Evolutionary conservation across 2,113 vertebrate genomes (phyloP).

Genomic region (Tyto alba): DNA sequence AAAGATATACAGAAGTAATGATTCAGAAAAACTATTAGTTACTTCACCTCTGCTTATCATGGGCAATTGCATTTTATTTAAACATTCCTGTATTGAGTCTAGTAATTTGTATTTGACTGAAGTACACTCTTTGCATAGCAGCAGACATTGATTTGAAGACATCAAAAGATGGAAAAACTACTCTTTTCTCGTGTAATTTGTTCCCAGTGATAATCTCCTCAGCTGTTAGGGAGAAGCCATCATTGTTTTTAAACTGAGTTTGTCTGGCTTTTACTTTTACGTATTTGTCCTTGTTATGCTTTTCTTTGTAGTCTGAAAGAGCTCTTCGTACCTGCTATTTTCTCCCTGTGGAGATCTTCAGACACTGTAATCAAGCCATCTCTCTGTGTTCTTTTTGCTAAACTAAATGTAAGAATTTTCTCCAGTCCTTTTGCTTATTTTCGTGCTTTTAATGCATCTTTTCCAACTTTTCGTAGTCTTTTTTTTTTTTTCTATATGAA

Average conservation of each 20-base stretch:
- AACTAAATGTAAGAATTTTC: background rate
- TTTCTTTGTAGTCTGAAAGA: background rate
- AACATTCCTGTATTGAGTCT: background rate
- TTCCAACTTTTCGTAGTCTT: background rate
- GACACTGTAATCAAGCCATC: slow-evolving; percentile 15
- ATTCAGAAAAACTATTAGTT: background rate
- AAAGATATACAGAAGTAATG: background rate
- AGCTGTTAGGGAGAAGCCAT: background rate
- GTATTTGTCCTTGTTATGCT: background rate
- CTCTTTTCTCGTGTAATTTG: background rate
- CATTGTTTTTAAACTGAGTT: background rate
- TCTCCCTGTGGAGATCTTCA: background rate
- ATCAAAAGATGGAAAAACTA: background rate
- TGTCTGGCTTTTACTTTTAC: background rate
- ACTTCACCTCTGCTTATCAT: background rate
- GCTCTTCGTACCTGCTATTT: slow-evolving; percentile 8
- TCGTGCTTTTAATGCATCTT: background rate
- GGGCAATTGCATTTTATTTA: background rate
- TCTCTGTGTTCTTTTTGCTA: background rate
- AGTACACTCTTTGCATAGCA: background rate
- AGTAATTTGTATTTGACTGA: background rate
- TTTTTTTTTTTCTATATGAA: background rate
- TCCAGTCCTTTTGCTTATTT: background rate
- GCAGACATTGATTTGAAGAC: background rate
- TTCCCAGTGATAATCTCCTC: background rate